A percentile compares a stretch with the other conserved stretches of the same genome.
Evolutionary conservation across 1,140 invertebrate species (phyloP).

Genomic region (Tribolium madens): DNA sequence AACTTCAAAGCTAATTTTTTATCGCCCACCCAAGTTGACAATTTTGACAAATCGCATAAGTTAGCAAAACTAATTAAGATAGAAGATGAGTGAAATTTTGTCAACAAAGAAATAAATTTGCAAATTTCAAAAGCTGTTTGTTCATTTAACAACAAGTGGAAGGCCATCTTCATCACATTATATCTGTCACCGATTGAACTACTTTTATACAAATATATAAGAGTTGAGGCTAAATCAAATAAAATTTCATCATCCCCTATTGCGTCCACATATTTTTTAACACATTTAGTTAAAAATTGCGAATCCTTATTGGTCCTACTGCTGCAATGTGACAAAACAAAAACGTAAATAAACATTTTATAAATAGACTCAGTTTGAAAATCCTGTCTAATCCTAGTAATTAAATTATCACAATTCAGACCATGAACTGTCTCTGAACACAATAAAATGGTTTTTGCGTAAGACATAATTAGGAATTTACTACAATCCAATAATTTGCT

Average conservation of each 20-base stretch:
- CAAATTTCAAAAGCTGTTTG: slow-evolving; percentile 15
- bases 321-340: slow-evolving; percentile 40
- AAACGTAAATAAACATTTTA: slow-evolving; percentile 50
- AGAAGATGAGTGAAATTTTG: slow-evolving; percentile 3
- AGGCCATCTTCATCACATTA: slow-evolving; percentile 10
- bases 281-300: neutral
- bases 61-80: neutral
- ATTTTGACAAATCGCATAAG: neutral
- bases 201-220: slow-evolving; percentile 11
- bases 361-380: slow-evolving; percentile 34
- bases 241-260: slow-evolving; percentile 25
- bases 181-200: neutral
- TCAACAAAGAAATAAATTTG: slow-evolving; percentile 17
- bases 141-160: slow-evolving; percentile 17
- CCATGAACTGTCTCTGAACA: slow-evolving; percentile 12
- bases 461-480: slow-evolving; percentile 49
- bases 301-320: neutral
- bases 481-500: slow-evolving; percentile 2
- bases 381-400: slow-evolving; percentile 14
- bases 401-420: neutral
- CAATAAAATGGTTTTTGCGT: slow-evolving; percentile 50
- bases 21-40: neutral
- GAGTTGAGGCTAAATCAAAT: neutral
- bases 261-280: slow-evolving; percentile 10
- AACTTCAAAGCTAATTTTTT: neutral